These are phyloP conservation scores for Crocuta crocuta DNA, from an alignment of 2,113 vertebrate species.

Conservation along the genomic window DNA sequence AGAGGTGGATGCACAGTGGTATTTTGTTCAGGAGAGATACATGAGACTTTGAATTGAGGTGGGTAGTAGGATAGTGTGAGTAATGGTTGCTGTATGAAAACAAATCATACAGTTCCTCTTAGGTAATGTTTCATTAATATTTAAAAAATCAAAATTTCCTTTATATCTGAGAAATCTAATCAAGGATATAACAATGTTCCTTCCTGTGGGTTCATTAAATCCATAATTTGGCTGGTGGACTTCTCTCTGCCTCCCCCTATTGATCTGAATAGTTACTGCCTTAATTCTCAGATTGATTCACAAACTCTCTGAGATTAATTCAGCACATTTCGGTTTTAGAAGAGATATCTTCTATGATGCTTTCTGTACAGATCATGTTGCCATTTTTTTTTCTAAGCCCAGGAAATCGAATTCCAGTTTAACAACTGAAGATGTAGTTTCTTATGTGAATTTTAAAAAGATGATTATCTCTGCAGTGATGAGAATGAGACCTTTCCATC, in stretches of 20 bases:
- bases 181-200: neutral
- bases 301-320: neutral
- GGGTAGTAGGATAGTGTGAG: neutral
- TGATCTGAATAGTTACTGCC: neutral
- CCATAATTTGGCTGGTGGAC: neutral
- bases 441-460: slow-evolving; percentile 28
- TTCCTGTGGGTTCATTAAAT: neutral
- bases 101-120: neutral
- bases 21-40: neutral
- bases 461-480: slow-evolving; percentile 11
- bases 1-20: neutral
- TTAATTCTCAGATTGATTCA: neutral
- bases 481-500: neutral
- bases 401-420: neutral
- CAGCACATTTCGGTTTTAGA: neutral
- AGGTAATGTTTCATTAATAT: neutral
- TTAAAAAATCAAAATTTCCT: slow-evolving; percentile 11
- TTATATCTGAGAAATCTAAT: neutral
- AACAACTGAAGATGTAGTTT: neutral
- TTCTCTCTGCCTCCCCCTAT: neutral
- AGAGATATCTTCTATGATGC: neutral
- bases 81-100: neutral
- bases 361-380: neutral
- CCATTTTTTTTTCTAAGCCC: neutral
- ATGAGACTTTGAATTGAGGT: neutral